These are phyloP conservation scores for Tricholaema leucomelas DNA, from an alignment of 2,113 vertebrate genomes.

Conservation along the genomic window DNA sequence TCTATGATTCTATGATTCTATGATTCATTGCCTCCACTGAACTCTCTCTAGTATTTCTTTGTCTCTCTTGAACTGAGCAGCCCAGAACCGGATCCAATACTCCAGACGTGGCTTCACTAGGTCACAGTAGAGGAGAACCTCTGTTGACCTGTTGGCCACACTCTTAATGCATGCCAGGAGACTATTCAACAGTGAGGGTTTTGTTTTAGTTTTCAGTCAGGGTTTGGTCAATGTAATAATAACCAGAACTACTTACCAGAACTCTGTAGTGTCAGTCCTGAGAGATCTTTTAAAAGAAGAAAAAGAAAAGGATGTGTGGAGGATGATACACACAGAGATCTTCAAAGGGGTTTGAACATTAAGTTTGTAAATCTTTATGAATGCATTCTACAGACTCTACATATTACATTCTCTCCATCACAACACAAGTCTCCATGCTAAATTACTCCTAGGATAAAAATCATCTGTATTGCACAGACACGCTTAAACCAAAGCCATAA, in stretches of 20 bases:
- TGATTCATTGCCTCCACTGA: too few species aligned
- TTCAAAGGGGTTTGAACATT: fast-evolving
- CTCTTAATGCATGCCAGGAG: too few species aligned
- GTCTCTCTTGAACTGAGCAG: too few species aligned
- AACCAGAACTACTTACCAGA: constrained; percentile 77
- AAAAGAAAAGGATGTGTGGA: neutral
- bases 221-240: neutral
- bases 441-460: neutral
- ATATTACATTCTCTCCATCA: fast-evolving
- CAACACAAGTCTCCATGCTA: fast-evolving
- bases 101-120: too few species aligned
- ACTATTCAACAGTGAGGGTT: neutral
- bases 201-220: neutral
- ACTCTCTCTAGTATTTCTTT: too few species aligned
- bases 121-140: too few species aligned
- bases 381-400: fast-evolving
- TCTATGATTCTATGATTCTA: too few species aligned
- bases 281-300: constrained; percentile 81
- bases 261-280: constrained; percentile 89
- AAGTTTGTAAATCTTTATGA: neutral
- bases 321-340: neutral
- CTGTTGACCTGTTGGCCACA: too few species aligned
- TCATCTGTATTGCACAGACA: neutral
- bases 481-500: neutral
- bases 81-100: too few species aligned